Percentiles rank a stretch among this genome's conserved stretches.
phyloP scores from a whole-genome alignment of 2,888 invertebrate species.

The Harpalus rufipes region DNA sequence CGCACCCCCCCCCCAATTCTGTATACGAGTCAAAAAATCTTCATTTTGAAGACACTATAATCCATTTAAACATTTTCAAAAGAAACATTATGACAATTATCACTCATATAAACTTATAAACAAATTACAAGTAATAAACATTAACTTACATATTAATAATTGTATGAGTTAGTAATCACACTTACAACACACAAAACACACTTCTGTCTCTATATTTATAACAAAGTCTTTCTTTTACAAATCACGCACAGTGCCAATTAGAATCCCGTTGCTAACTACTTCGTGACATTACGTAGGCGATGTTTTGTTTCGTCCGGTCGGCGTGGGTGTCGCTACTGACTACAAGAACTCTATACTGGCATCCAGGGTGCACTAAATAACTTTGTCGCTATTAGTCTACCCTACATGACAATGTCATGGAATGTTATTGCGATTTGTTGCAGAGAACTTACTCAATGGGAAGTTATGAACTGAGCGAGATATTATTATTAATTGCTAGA shows the following conservation, averaged over 20 bases:
- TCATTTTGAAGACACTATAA: too few relatives aligned
- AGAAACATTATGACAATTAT: too few relatives aligned
- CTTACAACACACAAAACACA: too few relatives aligned
- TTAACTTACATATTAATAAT: too few relatives aligned
- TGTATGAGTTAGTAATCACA: too few relatives aligned
- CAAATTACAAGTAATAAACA: too few relatives aligned
- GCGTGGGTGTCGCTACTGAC: neutral
- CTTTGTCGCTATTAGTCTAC: neutral
- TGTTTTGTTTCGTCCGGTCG: neutral
- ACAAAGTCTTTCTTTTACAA: slow-evolving; percentile 25
- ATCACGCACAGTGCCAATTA: slow-evolving; percentile 16
- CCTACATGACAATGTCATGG: neutral
- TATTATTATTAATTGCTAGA: neutral
- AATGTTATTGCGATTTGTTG: neutral
- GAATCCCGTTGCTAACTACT: slow-evolving; percentile 26
- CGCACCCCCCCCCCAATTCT: too few relatives aligned
- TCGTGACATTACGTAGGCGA: neutral
- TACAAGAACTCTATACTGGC: slow-evolving; percentile 4
- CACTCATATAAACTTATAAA: too few relatives aligned
- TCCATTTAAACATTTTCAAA: too few relatives aligned
- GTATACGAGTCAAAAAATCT: too few relatives aligned
- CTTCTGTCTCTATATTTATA: neutral
- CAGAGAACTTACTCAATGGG: neutral
- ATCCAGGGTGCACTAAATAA: slow-evolving; percentile 18
- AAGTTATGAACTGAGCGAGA: neutral